Base-by-base conservation (phyloP, 2,888 invertebrate species). In the Pheosia gnoma region DNA sequence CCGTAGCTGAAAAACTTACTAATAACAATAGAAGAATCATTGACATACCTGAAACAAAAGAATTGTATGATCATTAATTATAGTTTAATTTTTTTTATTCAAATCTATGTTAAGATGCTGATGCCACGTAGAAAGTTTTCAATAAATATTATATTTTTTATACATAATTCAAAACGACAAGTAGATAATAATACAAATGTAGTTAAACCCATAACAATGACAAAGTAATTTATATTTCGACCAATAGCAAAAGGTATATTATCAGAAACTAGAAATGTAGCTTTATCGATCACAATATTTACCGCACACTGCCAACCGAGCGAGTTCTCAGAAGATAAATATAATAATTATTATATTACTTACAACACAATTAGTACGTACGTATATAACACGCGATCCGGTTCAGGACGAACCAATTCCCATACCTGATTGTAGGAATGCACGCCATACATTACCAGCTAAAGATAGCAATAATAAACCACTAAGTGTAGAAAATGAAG, bases 341-440 rank as follows among this genome's bases (percentile, higher is more conserved):
- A 72, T 71, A 62, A 65, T 61, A 76, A 76, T 76, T 72, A 76
- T 71, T 63, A 70, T 60, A 72, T 60, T 65, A 67, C 57, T 60
- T 65, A 66, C 57, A 66, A 60, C 62, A 59, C 59, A 67, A 67
- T 63, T 64, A 68, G 69, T 67, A 72, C 60, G 70, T 68, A 65
- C 60, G 61, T 47, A 57, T 63, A 68, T 62, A 58, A 58, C 59
- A 5, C 43, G 43, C n/a, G 56, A 61, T 59, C 75, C 65, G 58
- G 73, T 69, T 62, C 11, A 39, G 13, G 11, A 57, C 59, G 67
- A 71, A 66, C 60, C 61, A 38, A 63, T 52, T 38, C 57, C 52
- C 59, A 63, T 71, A 65, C 65, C 60, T 36, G 25, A 10, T 59
- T 63, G 62, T 64, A 49, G n/a, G 39, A 60, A 68, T 47, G 61